phyloP scores from a whole-genome alignment of 2,113 vertebrate species.

The Thunnus maccoyii region DNA sequence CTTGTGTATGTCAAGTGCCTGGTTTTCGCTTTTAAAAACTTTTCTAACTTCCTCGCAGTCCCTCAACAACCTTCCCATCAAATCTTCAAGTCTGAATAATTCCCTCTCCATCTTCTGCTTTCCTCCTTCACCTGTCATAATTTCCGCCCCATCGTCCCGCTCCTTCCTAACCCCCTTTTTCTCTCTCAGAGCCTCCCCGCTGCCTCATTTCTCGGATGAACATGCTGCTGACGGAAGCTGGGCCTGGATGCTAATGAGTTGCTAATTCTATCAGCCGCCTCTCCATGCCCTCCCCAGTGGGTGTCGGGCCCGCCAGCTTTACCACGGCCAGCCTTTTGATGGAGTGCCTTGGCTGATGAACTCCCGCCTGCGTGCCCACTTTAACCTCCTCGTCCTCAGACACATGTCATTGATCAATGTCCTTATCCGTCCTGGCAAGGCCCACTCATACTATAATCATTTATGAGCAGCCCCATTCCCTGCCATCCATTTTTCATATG shows the following conservation, averaged over 20 bases:
- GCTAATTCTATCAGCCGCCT: slow-evolving; percentile 77
- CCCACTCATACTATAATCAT: slow-evolving; percentile 24
- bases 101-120: slow-evolving; percentile 24
- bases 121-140: slow-evolving; percentile 15
- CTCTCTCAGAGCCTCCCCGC: slow-evolving; percentile 17
- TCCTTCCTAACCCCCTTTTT: background rate
- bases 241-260: slow-evolving; percentile 77
- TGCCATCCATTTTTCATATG: slow-evolving; percentile 30
- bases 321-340: slow-evolving; percentile 65
- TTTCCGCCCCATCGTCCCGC: background rate
- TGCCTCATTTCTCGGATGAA: slow-evolving; percentile 59
- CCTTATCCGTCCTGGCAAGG: slow-evolving; percentile 42
- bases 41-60: slow-evolving; percentile 34
- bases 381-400: slow-evolving; percentile 62
- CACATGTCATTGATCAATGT: slow-evolving; percentile 65
- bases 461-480: slow-evolving; percentile 29
- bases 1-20: slow-evolving; percentile 22
- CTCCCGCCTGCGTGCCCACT: slow-evolving; percentile 57
- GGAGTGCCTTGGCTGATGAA: slow-evolving; percentile 66
- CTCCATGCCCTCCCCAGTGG: slow-evolving; percentile 53
- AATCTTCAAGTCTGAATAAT: slow-evolving; percentile 7
- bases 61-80: slow-evolving; percentile 31
- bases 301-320: slow-evolving; percentile 51
- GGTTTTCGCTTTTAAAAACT: background rate
- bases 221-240: slow-evolving; percentile 58